Base-by-base conservation (phyloP, 1,140 invertebrate species). In the Zaprionus vittiger region DNA sequence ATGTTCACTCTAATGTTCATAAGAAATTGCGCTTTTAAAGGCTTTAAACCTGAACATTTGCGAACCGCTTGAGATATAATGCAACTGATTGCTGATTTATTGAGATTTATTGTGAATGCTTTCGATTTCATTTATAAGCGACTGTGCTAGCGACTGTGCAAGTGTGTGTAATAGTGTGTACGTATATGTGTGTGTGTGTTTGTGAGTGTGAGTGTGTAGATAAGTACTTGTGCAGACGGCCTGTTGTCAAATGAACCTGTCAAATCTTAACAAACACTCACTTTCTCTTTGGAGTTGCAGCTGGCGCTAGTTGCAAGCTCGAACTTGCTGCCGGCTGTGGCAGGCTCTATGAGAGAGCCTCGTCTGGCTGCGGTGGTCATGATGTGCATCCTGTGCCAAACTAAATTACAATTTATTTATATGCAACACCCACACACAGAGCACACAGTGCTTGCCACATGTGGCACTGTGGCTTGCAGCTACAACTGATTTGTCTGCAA, bases 321-420 rank as follows among this genome's bases (percentile, higher is more conserved):
- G 54, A 57, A 52, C 47, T 52, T 52, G 47, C 47, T 52, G 47
- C 59, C 17, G 28, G 6, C 28, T 37, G 55, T 24, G n/a, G 28
- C 15, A 52, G 37, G 26, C 54, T 34, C 31, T 9, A 34, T 34
- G 31, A 34, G 31, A 28, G 55, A 56, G 15, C 26, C 63, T 5
- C 24, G 38, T 22, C 38, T 20, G 17, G 24, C 20, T 24, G 24
- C 47, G 20, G 62, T 52, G 38, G 38, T 22, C 52, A 59, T 76
- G 68, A 41, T 75, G 70, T 63, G 83, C 80, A 87, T 87, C 83
- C 83, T 87, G 83, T 77, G 73, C 69, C 71, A 83, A 77, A 81
- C 71, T 74, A 87, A 89, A 87, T 87, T 89, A 83, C 84, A 87
- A 87, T 87, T 87, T 87, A 86, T 83, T 89, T 86, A 89, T 89